Percentiles rank a stretch among this genome's conserved stretches.
Evolutionary conservation across 2,113 vertebrate species (phyloP).

Genomic region (Phaetusa simplex): DNA sequence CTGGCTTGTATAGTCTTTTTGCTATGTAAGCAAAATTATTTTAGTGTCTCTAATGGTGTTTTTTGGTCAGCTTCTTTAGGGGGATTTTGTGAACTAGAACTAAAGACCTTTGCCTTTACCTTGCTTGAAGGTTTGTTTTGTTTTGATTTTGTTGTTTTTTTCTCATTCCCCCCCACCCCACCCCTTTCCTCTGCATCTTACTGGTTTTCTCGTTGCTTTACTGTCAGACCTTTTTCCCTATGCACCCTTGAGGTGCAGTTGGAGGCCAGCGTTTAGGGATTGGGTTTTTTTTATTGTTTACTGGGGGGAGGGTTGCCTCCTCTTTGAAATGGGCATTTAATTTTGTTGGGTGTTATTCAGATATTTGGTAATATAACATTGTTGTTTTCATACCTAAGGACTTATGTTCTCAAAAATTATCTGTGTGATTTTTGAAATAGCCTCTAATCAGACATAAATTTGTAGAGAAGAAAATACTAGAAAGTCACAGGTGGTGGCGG

Average conservation of each 20-base stretch:
- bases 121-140: not conserved
- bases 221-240: not conserved
- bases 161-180: not conserved
- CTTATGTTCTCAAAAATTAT: not conserved
- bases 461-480: not conserved
- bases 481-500: not conserved
- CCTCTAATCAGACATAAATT: not conserved
- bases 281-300: not conserved
- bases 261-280: not conserved
- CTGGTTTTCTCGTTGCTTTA: not conserved
- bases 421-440: not conserved
- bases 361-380: not conserved
- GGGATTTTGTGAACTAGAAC: not conserved
- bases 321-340: not conserved
- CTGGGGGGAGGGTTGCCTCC: accelerated
- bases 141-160: not conserved
- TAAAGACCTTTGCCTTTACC: not conserved
- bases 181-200: not conserved
- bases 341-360: not conserved
- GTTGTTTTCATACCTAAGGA: not conserved
- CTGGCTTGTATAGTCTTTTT: not conserved
- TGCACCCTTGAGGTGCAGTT: not conserved
- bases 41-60: not conserved
- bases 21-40: not conserved
- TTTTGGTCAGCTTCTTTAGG: not conserved